phyloP scores from a whole-genome alignment of 1,140 invertebrate genomes.

The Hylaeus anthracinus region DNA sequence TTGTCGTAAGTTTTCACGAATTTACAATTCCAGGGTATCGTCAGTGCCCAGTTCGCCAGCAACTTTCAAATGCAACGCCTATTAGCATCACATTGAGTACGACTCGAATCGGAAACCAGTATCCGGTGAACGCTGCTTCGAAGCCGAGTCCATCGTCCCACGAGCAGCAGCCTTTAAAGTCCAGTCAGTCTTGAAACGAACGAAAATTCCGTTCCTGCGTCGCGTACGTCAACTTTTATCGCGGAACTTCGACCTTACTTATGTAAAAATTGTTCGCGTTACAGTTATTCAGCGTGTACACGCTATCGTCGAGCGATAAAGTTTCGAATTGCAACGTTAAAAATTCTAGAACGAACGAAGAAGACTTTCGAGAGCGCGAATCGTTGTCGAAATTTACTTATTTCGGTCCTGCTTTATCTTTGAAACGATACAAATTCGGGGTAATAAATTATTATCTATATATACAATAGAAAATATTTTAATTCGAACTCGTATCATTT shows the following conservation, averaged over 20 bases:
- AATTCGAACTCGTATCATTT: too few relatives aligned
- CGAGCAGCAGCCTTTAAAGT: slow-evolving; percentile 53
- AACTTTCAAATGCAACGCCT: slow-evolving; percentile 78
- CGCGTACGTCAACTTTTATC: not conserved
- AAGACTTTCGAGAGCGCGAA: too few relatives aligned
- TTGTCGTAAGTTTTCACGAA: not conserved
- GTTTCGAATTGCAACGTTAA: too few relatives aligned
- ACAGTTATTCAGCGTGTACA: not conserved
- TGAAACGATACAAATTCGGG: not conserved
- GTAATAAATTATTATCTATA: slow-evolving; percentile 4
- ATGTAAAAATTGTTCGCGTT: not conserved
- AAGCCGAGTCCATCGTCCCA: slow-evolving; percentile 62
- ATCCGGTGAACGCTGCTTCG: slow-evolving; percentile 42
- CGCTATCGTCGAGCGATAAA: not conserved
- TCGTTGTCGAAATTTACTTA: too few relatives aligned
- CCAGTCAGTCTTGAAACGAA: slow-evolving; percentile 27
- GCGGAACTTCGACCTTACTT: not conserved
- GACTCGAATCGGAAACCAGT: slow-evolving; percentile 62
- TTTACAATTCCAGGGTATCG: slow-evolving; percentile 70
- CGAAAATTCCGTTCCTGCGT: not conserved
- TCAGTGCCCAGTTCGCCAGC: slow-evolving; percentile 81
- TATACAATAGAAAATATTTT: too few relatives aligned
- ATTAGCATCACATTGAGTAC: slow-evolving; percentile 78
- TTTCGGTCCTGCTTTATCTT: not conserved
- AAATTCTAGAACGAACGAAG: too few relatives aligned